Evolutionary conservation across 2,888 invertebrate genomes (phyloP).

Genomic region (Hypena proboscidalis): DNA sequence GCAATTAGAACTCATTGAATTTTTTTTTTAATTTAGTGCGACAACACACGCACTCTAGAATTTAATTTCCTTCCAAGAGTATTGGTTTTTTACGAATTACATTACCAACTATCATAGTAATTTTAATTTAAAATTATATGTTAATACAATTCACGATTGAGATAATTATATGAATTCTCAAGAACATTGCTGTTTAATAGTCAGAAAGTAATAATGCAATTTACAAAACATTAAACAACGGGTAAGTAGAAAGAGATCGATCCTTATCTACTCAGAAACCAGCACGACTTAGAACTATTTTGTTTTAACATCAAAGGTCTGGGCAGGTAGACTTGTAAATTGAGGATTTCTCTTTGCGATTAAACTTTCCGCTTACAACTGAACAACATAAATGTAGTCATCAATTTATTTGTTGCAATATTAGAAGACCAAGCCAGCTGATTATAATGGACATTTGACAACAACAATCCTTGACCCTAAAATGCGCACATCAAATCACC

Average conservation of each 20-base stretch:
- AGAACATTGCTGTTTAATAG: neutral
- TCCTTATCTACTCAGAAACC: neutral
- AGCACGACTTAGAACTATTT: neutral
- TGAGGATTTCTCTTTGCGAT: no score
- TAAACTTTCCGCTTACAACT: no score
- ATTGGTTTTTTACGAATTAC: constrained; percentile 25
- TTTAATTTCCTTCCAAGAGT: constrained; percentile 49
- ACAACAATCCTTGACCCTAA: no score
- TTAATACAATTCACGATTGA: neutral
- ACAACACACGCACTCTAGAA: constrained; percentile 52
- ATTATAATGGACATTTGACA: no score
- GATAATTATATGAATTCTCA: neutral
- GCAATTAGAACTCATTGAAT: constrained; percentile 57
- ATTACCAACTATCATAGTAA: constrained; percentile 22
- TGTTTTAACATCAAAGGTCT: no score
- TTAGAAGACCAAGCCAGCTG: no score
- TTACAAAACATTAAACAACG: constrained; percentile 1
- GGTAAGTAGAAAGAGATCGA: constrained; percentile 4
- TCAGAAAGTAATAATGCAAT: neutral
- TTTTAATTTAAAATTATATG: constrained; percentile 5
- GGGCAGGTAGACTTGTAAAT: no score
- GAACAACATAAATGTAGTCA: no score
- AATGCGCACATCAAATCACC: neutral
- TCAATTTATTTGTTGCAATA: no score
- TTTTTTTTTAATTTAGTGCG: constrained; percentile 62